phyloP scores from a whole-genome alignment of 2,797 vertebrate species.

The Epinephelus coioides region DNA sequence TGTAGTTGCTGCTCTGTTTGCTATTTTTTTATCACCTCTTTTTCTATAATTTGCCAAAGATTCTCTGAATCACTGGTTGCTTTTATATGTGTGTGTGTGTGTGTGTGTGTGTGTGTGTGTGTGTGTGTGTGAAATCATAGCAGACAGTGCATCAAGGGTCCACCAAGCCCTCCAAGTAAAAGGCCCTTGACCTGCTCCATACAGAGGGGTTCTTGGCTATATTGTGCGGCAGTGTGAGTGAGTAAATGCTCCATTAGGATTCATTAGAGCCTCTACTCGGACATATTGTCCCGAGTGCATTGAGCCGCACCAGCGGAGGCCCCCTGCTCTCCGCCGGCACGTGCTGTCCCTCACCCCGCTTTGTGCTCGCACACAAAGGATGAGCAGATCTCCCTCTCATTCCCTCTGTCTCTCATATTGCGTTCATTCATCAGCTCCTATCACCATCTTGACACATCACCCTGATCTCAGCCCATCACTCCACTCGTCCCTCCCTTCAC shows the following conservation, averaged over 20 bases:
- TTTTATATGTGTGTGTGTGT: conserved; percentile 8
- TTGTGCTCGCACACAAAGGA: conserved; percentile 57
- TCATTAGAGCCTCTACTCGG: conserved; percentile 70
- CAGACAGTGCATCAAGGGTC: conserved; percentile 14
- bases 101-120: conserved; percentile 1
- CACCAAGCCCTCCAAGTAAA: conserved; percentile 38
- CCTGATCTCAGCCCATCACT: conserved; percentile 6
- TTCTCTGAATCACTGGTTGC: background rate
- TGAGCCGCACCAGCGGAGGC: conserved; percentile 58
- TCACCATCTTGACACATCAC: conserved; percentile 29
- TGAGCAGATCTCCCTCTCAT: conserved; percentile 23
- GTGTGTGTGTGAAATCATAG: conserved; percentile 15
- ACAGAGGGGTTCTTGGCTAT: conserved; percentile 40
- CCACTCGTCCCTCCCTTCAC: background rate
- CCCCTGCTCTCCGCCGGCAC: conserved; percentile 47
- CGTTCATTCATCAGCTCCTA: conserved; percentile 40
- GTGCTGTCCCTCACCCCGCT: conserved; percentile 51
- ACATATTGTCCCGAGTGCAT: conserved; percentile 71
- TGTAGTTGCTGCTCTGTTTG: background rate
- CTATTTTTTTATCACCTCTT: background rate
- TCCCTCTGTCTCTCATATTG: conserved; percentile 30
- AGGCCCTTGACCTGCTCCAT: conserved; percentile 65
- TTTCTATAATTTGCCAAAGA: background rate
- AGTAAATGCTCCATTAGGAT: conserved; percentile 75
- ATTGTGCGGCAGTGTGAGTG: conserved; percentile 61